These are phyloP conservation scores for Phyllotreta striolata DNA, from an alignment of 2,888 invertebrate species.

Conservation along the genomic window DNA sequence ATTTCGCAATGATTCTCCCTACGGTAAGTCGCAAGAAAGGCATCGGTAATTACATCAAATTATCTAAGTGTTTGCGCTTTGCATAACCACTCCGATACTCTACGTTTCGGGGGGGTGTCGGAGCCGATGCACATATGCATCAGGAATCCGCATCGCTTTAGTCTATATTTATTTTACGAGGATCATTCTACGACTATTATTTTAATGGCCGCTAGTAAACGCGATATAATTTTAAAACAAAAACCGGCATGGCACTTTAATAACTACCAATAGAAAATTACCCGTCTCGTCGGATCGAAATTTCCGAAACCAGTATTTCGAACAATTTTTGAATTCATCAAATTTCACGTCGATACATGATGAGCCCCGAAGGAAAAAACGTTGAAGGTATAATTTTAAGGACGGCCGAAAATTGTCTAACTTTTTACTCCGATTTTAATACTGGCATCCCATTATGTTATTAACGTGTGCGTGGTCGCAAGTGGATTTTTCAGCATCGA, in stretches of 20 bases:
- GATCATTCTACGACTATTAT: conserved; percentile 11
- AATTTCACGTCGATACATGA: conserved; percentile 6
- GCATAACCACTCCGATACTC: conserved; percentile 6
- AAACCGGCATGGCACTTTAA: conserved; percentile 8
- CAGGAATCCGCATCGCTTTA: background rate
- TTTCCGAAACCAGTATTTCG: conserved; percentile 21
- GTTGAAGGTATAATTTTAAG: conserved; percentile 27
- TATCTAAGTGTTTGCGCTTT: background rate
- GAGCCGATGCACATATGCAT: background rate
- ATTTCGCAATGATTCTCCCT: conserved; percentile 99
- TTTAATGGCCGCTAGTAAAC: conserved; percentile 23
- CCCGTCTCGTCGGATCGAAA: conserved; percentile 13
- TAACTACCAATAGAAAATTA: conserved; percentile 27
- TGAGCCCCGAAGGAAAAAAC: conserved; percentile 5
- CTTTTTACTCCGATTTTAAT: conserved; percentile 36
- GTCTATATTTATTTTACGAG: conserved; percentile 12
- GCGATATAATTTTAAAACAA: conserved; percentile 21
- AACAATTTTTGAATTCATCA: conserved; percentile 20
- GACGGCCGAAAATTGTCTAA: conserved; percentile 23
- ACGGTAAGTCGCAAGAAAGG: conserved; percentile 65
- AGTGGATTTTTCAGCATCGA: conserved; percentile 35
- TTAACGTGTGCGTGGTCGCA: conserved; percentile 42
- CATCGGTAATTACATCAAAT: conserved; percentile 55
- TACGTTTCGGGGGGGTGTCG: background rate
- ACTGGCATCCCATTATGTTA: conserved; percentile 37